These are phyloP conservation scores for Harpagoxenus sublaevis DNA, from an alignment of 2,888 invertebrate species.

Conservation along the genomic window DNA sequence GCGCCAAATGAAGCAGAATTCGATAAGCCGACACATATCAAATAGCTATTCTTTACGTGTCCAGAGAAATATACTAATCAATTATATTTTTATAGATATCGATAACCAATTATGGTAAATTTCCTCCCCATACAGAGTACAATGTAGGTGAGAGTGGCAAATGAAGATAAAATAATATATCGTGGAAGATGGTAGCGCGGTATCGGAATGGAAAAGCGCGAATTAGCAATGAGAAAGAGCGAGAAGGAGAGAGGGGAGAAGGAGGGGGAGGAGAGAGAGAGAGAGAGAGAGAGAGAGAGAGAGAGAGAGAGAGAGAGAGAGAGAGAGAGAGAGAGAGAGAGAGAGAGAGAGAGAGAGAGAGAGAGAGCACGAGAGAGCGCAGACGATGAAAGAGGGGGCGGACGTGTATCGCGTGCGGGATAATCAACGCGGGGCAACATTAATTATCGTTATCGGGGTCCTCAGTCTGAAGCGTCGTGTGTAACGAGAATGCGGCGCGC, in stretches of 20 bases:
- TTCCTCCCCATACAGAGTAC: not conserved
- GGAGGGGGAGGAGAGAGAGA: too few relatives aligned
- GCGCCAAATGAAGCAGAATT: not conserved
- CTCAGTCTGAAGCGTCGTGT: slow-evolving; percentile 79
- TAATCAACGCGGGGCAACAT: slow-evolving; percentile 82
- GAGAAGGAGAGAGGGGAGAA: not conserved
- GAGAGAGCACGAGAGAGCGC: not conserved
- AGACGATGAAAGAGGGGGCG: slow-evolving; percentile 54
- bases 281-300: not conserved
- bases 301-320: not conserved
- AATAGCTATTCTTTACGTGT: not conserved
- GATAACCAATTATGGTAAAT: slow-evolving; percentile 20
- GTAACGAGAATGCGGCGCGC: slow-evolving; percentile 69
- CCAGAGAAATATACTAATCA: not conserved
- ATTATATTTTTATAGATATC: not conserved
- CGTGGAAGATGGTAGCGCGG: not conserved
- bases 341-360: too few relatives aligned
- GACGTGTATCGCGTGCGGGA: slow-evolving; percentile 78
- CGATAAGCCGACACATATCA: not conserved
- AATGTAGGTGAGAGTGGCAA: not conserved
- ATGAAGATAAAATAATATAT: not conserved
- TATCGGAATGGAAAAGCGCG: slow-evolving; percentile 22
- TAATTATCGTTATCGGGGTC: slow-evolving; percentile 83
- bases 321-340: not conserved
- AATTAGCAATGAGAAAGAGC: slow-evolving; percentile 3